Evolutionary conservation across 1,140 invertebrate genomes (phyloP).

Genomic region (Anthonomus grandis): DNA sequence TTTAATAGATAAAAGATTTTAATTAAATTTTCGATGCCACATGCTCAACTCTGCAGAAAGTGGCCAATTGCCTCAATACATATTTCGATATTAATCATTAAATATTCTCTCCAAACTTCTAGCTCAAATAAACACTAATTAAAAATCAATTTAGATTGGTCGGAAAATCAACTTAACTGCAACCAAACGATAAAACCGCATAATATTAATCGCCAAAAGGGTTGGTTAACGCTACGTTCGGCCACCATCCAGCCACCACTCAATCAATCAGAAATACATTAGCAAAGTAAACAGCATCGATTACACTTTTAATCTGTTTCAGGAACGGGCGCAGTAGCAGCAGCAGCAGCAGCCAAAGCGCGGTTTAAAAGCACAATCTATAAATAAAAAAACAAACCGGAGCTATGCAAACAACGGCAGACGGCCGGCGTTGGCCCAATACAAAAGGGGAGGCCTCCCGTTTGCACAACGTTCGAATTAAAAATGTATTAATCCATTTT

Average conservation of each 20-base stretch:
- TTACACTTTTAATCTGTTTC: conserved; percentile 30
- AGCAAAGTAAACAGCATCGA: conserved; percentile 20
- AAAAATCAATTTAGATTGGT: too few relatives aligned
- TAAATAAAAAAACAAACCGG: conserved; percentile 32
- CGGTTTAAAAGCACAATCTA: conserved; percentile 36
- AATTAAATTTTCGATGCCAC: too few relatives aligned
- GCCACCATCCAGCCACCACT: too few relatives aligned
- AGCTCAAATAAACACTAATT: too few relatives aligned
- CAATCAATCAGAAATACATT: conserved; percentile 11
- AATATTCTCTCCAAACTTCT: too few relatives aligned
- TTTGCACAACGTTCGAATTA: conserved; percentile 46
- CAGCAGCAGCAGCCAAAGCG: conserved; percentile 10
- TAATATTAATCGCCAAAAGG: conserved; percentile 7
- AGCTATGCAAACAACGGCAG: conserved; percentile 38
- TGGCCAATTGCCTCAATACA: too few relatives aligned
- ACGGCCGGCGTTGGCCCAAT: not conserved
- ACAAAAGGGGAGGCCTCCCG: conserved; percentile 41
- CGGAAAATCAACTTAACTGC: too few relatives aligned
- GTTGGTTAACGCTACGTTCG: too few relatives aligned
- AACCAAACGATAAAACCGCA: not conserved
- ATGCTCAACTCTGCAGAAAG: too few relatives aligned
- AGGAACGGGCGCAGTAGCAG: too few relatives aligned
- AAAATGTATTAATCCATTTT: conserved; percentile 50
- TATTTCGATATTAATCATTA: too few relatives aligned
- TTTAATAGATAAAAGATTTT: too few relatives aligned